Conservation (phyloP, 2,113 vertebrate genomes). For the Corythoichthys haematopterus region DNA sequence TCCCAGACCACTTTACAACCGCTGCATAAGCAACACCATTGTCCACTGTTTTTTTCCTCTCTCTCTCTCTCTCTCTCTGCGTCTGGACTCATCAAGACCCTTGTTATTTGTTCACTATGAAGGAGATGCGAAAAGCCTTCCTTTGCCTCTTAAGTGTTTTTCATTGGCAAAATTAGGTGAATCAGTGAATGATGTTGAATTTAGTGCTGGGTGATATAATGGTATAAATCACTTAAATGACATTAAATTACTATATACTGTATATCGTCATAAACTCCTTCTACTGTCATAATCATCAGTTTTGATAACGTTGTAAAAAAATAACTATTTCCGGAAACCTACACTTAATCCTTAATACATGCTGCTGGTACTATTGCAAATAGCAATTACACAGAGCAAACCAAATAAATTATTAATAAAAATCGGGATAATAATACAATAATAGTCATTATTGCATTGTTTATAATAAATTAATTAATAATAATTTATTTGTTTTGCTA, state of each 20-base stretch:
- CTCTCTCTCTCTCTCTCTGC: not conserved
- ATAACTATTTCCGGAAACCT: no score
- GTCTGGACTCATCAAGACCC: conserved; percentile 38
- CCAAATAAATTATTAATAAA: no score
- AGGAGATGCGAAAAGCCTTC: conserved; percentile 22
- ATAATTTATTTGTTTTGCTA: no score
- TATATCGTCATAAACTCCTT: no score
- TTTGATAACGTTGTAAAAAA: no score
- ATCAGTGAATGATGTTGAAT: not conserved
- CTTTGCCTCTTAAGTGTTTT: not conserved
- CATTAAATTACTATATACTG: not conserved
- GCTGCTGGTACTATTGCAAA: no score
- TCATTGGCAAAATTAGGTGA: not conserved
- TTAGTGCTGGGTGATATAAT: not conserved
- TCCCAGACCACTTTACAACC: conserved; percentile 66
- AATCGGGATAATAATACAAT: no score
- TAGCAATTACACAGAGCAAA: no score
- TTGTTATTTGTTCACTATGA: conserved; percentile 47
- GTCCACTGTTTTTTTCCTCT: conserved; percentile 43
- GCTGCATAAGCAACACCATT: conserved; percentile 53
- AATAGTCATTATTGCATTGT: no score
- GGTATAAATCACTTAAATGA: not conserved
- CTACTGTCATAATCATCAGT: no score
- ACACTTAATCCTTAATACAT: no score
- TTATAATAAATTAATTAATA: no score